phyloP scores from a whole-genome alignment of 2,888 invertebrate species.

The Hylaea fasciaria region DNA sequence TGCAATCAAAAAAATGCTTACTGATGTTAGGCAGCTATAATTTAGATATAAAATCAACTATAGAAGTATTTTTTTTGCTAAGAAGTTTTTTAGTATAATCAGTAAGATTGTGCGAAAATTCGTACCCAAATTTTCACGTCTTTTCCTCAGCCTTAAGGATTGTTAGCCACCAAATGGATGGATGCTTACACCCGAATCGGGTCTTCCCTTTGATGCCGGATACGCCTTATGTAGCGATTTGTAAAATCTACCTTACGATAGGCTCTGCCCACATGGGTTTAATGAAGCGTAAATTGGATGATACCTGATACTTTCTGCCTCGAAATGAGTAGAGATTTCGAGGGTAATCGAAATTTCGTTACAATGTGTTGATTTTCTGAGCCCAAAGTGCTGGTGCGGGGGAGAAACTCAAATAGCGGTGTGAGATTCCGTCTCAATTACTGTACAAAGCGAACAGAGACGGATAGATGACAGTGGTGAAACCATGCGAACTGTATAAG shows the following conservation, averaged over 20 bases:
- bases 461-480: no score
- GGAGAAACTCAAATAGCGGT: background rate
- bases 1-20: no score
- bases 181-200: conserved; percentile 48
- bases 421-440: background rate
- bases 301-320: conserved; percentile 24
- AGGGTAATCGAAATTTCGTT: conserved; percentile 11
- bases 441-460: no score
- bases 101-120: background rate
- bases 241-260: conserved; percentile 36
- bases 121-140: conserved; percentile 12
- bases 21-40: no score
- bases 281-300: conserved; percentile 36
- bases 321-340: conserved; percentile 11
- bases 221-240: conserved; percentile 41
- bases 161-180: conserved; percentile 50
- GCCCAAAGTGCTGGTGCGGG: background rate
- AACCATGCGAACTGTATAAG: no score
- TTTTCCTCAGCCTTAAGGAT: conserved; percentile 35
- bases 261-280: conserved; percentile 33
- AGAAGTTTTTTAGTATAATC: background rate
- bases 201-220: conserved; percentile 47
- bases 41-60: no score
- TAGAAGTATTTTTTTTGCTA: no score
- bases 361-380: background rate